Conservation (phyloP, 2,113 vertebrate species). For the Odontesthes bonariensis region DNA sequence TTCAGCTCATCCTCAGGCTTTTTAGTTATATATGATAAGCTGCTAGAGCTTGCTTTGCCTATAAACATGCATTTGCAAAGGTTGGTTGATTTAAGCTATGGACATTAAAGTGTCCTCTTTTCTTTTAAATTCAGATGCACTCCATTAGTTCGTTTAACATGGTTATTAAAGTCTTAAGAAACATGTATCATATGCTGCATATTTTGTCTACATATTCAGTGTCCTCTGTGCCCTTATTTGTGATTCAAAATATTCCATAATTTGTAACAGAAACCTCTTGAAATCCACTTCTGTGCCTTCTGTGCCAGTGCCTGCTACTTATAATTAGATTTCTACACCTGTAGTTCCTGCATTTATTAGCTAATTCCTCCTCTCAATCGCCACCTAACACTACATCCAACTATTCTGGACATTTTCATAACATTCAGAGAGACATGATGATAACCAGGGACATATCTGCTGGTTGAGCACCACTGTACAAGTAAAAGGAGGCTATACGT, state of each 20-base stretch:
- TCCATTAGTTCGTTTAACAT: neutral
- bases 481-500: slow-evolving; percentile 23
- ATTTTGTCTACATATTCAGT: neutral
- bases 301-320: neutral
- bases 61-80: neutral
- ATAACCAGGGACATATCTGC: slow-evolving; percentile 30
- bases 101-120: neutral
- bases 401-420: neutral
- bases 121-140: neutral
- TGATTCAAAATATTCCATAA: neutral
- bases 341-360: neutral
- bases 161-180: neutral
- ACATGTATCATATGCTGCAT: neutral
- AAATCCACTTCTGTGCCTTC: slow-evolving; percentile 9
- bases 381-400: neutral
- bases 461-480: slow-evolving; percentile 26
- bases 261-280: slow-evolving; percentile 15
- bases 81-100: neutral
- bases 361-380: neutral
- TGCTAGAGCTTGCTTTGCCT: neutral
- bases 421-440: slow-evolving; percentile 1
- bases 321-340: neutral
- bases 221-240: slow-evolving; percentile 4
- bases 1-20: neutral
- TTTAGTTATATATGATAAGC: neutral